Percentiles rank a stretch among this genome's conserved stretches.
Evolutionary conservation across 2,797 vertebrate species (phyloP).

Genomic region (Danio aesculapii): DNA sequence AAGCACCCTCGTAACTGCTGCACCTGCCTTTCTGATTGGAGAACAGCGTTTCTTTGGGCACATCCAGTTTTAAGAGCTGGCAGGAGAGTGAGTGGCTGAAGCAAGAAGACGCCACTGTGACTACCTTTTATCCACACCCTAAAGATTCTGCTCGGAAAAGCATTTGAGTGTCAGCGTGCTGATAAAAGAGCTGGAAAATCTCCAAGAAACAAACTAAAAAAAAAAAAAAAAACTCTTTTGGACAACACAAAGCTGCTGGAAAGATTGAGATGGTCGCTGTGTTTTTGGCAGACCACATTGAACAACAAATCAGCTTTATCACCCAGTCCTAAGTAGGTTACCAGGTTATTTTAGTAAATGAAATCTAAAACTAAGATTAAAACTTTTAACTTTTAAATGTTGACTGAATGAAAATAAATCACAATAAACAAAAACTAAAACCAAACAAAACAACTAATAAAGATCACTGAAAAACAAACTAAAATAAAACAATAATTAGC

Average conservation of each 20-base stretch:
- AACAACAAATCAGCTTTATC: not conserved
- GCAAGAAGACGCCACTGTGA: slow-evolving; percentile 55
- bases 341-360: no score
- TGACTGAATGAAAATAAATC: no score
- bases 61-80: slow-evolving; percentile 65
- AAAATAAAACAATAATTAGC: no score
- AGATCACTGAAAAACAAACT: no score
- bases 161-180: slow-evolving; percentile 64
- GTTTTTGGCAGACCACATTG: not conserved
- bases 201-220: slow-evolving; percentile 11
- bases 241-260: slow-evolving; percentile 18
- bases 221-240: not conserved
- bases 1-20: slow-evolving; percentile 66
- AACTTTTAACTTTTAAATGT: no score
- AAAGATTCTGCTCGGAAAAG: slow-evolving; percentile 63
- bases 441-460: no score
- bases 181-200: slow-evolving; percentile 55
- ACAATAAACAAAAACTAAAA: no score
- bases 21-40: slow-evolving; percentile 66
- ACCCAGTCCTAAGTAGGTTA: not conserved
- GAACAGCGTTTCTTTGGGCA: slow-evolving; percentile 56
- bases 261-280: not conserved
- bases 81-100: slow-evolving; percentile 58
- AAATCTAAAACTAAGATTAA: no score
- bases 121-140: slow-evolving; percentile 64